Evolutionary conservation across 2,888 invertebrate genomes (phyloP), one percentile per base, ranked within the genome.

Genomic region (Merodon equestris): DNA sequence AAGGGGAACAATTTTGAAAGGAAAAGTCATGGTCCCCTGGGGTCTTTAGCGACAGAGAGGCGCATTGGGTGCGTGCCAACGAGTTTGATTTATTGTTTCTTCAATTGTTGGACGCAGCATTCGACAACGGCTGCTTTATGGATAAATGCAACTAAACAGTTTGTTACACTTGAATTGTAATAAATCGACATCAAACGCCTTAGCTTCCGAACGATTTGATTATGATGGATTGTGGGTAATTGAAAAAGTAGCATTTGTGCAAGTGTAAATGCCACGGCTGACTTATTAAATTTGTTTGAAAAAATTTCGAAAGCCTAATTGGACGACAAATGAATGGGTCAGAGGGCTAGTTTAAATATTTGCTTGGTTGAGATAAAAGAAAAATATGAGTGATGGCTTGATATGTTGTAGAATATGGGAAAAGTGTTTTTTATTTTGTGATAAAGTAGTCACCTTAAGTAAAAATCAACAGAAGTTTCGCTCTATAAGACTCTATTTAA

Each of bases 51-150:
- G 14, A 2, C 4, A 14, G 10, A 12, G 14, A 18, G 36, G 9
- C 1, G 14, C 7, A 15, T 12, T 70, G 75, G 68, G 38, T 48
- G 58, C 44, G 53, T 64, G 75, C 58, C 75, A 68, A 56, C 45
- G 64, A 14, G 53, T 54, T 54, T 64, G 63, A 58, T 38, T 44
- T 64, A 75, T 70, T 70, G 70, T 64, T 64, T 70, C 15, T 13
- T 64, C 42, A 70, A 67, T 74, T 67, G 64, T 36, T 60, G 67
- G 42, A 57, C 40, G 61, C 14, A 44, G 74, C 34, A 57, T 64
- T 72, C 19, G 61, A 42, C 53, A 56, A 36, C 56, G 50, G 27
- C 27, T 51, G 27, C 27, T 51, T 51, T 14, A 13, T 51, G 50
- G 36, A 56, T 57, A 45, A 57, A 18, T 63, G 38, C 56, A 27